Evolutionary conservation across 2,888 invertebrate species (phyloP), one percentile per base, ranked within the genome.

Genomic region (Xestia rhomboidea): DNA sequence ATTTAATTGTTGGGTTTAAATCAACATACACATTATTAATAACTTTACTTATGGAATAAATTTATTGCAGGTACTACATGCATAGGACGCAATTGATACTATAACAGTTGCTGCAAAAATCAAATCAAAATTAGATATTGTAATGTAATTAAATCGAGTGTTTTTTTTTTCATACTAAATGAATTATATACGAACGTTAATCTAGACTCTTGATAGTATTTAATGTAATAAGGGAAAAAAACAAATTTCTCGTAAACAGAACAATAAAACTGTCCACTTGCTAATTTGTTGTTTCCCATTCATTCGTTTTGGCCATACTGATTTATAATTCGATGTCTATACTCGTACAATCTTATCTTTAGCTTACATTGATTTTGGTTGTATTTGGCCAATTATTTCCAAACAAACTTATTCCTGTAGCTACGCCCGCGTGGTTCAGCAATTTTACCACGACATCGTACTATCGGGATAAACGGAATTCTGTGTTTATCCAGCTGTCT

Each of bases 231-330:
- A 38, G 13, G n/a, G 24, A 76, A 62, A 34, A 82, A 68, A 67
- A 44, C n/a, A 44, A 24, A 46, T 46, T 30, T n/a, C 18, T 63
- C 34, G 77, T 64, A 81, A 81, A 83, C 70, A 85, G 46, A 73
- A 77, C 85, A 71, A 73, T 83, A 83, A 81, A 83, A 77, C 72
- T 84, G 81, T 80, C 84, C 27, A 51, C 27, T 27, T 11, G 30
- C 49, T 64, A 66, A 81, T 84, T 81, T 82, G 67, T 75, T 71
- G 70, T 64, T 82, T 84, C 41, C 62, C 38, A 49, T 83, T 73
- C 66, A 73, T 73, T 83, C 60, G 54, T 78, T 62, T 73, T 79
- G 49, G 27, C 62, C 38, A 67, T 54, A 57, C 49, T 62, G 60
- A 73, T 75, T 51, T 60, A 69, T 63, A 54, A 69, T 62, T 41